Conservation (phyloP, 1,140 invertebrate species). For the Mizuhopecten yessoensis region DNA sequence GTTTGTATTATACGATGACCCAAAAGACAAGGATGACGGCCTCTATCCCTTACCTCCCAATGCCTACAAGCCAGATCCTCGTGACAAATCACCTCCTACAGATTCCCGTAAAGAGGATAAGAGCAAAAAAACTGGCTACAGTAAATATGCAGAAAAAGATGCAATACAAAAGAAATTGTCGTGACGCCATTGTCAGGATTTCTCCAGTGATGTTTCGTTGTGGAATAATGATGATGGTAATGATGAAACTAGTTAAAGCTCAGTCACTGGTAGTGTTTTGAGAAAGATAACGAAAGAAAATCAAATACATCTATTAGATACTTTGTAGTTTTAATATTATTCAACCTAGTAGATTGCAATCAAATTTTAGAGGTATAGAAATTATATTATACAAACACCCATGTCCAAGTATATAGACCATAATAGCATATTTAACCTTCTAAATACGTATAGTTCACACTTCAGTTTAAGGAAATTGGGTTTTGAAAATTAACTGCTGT, state of each 20-base stretch:
- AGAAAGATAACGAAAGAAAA: neutral
- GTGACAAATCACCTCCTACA: neutral
- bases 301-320: neutral
- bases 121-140: neutral
- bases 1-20: conserved; percentile 70
- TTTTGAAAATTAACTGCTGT: no score
- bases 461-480: no score
- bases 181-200: conserved; percentile 22
- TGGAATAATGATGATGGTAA: neutral
- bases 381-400: neutral
- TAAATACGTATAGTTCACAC: neutral
- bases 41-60: conserved; percentile 73
- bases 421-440: neutral
- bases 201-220: neutral
- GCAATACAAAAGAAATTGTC: neutral
- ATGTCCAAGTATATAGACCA: neutral
- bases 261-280: neutral
- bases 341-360: neutral
- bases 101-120: neutral
- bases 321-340: neutral
- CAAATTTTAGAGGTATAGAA: neutral
- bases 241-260: neutral
- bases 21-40: conserved; percentile 59
- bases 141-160: neutral
- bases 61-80: conserved; percentile 69